A percentile compares a stretch with the other conserved stretches of the same genome.
phyloP scores from a whole-genome alignment of 1,140 invertebrate species.

The Colletes latitarsis region DNA sequence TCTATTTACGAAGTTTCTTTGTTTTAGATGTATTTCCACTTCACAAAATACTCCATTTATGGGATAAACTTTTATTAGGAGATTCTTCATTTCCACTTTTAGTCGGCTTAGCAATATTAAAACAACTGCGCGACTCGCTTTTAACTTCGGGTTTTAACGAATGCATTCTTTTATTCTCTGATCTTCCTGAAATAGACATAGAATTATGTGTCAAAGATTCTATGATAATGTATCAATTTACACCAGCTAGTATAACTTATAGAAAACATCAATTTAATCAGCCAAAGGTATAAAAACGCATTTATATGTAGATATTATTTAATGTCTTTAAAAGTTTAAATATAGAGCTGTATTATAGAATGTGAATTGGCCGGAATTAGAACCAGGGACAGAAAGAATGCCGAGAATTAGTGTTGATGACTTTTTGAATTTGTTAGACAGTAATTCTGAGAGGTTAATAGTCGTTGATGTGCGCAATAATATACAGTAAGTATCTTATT shows the following conservation, averaged over 20 bases:
- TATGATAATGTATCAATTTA: conserved; percentile 91
- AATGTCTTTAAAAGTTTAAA: conserved; percentile 33
- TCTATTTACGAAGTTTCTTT: conserved; percentile 7
- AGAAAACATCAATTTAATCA: conserved; percentile 87
- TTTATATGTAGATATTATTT: conserved; percentile 8
- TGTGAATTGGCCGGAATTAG: conserved; percentile 82
- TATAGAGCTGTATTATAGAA: conserved; percentile 81
- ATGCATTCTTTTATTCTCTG: conserved; percentile 97
- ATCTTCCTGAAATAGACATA: conserved; percentile 98
- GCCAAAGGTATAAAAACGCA: conserved; percentile 68
- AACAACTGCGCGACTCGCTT: conserved; percentile 92
- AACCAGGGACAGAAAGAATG: conserved; percentile 77
- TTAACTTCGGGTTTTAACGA: conserved; percentile 97
- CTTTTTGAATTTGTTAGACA: conserved; percentile 87
- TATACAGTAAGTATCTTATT: conserved; percentile 83
- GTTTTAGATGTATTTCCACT: conserved; percentile 96
- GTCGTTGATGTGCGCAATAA: conserved; percentile 89
- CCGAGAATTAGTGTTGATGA: conserved; percentile 93
- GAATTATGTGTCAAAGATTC: conserved; percentile 95
- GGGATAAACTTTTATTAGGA: conserved; percentile 97
- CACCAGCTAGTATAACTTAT: conserved; percentile 93
- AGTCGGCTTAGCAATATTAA: conserved; percentile 96
- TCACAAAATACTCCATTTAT: conserved; percentile 98
- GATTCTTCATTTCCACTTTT: conserved; percentile 97
- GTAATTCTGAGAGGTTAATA: conserved; percentile 85